Evolutionary conservation across 2,797 vertebrate species (phyloP), one percentile per base, ranked within the genome.

Genomic region (Danio choprae): DNA sequence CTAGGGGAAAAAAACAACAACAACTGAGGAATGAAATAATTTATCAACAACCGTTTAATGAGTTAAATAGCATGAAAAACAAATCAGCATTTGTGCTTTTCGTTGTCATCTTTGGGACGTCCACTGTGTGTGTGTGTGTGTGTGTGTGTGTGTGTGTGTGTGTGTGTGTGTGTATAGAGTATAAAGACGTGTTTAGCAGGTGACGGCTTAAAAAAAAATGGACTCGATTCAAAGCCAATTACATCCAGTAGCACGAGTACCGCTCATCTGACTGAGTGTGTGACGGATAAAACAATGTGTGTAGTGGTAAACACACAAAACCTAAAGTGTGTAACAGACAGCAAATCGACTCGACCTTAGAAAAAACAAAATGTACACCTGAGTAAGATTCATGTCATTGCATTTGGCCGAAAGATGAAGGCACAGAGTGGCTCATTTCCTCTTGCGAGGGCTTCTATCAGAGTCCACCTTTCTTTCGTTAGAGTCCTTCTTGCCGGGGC

Each of bases 401-500:
- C 46, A 46, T 68, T 55, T 36, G 62, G 65, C 48, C 18, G n/a
- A 50, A 67, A 59, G 13, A 67, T 12, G 38, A 48, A 43, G 67
- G 79, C 58, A 18, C 44, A 62, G 29, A 16, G 70, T 44, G 58
- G 48, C 50, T 86, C 58, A 86, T 80, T 87, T 88, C 55, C 89
- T 87, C 78, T 87, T 89, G 72, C 84, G 86, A 11, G 84, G 81
- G 67, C 85, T 88, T 75, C 46, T 84, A 63, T 89, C 76, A 3
- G 88, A 88, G 55, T 91, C 90, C 41, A 10, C 12, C 60, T 41
- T 78, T 29, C 51, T 84, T 72, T 88, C 85, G 15, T 69, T 84
- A 0, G 77, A 76, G 76, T 86, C 86, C 4, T 90, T 91, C 82
- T 74, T 90, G 55, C 58, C 62, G 16, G 69, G 88, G 84, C 79